Conservation (phyloP, 2,888 invertebrate genomes). For the Lacanobia oleracea region DNA sequence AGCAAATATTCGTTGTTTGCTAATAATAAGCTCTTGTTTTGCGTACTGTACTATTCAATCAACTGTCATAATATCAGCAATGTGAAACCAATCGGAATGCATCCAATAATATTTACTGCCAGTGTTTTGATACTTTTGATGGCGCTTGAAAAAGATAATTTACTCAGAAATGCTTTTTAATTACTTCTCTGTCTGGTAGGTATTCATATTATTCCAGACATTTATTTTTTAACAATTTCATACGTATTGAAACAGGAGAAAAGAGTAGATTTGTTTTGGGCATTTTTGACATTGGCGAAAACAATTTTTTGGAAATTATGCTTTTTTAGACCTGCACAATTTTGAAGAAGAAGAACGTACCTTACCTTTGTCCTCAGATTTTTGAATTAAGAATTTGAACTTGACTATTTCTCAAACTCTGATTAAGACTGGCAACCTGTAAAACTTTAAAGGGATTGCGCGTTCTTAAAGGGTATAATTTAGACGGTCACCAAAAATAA, state of each 20-base stretch:
- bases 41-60: constrained; percentile 20
- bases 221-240: too few relatives aligned
- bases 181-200: neutral
- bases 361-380: too few relatives aligned
- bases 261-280: too few relatives aligned
- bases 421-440: neutral
- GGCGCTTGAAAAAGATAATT: neutral
- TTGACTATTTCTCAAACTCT: neutral
- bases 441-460: too few relatives aligned
- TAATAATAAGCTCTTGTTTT: constrained; percentile 15
- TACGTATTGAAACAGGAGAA: too few relatives aligned
- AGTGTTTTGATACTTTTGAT: neutral
- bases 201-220: neutral
- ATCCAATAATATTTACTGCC: constrained; percentile 7
- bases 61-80: constrained; percentile 15
- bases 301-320: too few relatives aligned
- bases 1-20: neutral
- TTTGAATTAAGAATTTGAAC: neutral
- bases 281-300: too few relatives aligned
- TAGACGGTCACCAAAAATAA: too few relatives aligned
- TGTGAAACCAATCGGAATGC: constrained; percentile 27
- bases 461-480: too few relatives aligned
- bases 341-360: too few relatives aligned
- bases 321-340: too few relatives aligned
- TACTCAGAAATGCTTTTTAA: neutral